phyloP scores from a whole-genome alignment of 1,140 invertebrate genomes.

The Caligus rogercresseyi region DNA sequence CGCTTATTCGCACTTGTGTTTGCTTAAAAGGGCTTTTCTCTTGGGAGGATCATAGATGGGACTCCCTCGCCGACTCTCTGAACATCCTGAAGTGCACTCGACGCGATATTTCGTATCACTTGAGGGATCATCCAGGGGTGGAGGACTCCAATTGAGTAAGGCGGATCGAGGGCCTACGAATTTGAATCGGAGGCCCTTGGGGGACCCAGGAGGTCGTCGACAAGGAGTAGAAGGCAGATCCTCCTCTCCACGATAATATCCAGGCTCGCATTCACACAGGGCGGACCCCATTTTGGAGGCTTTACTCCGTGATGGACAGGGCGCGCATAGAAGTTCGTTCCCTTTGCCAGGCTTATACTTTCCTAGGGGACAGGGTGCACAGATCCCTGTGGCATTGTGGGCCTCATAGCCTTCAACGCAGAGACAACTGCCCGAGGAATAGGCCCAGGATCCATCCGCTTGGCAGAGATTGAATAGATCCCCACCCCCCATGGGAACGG shows the following conservation, averaged over 20 bases:
- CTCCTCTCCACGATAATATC: slow-evolving; percentile 60
- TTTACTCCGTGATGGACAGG: slow-evolving; percentile 72
- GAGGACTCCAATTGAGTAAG: slow-evolving; percentile 61
- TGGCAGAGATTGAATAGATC: slow-evolving; percentile 75
- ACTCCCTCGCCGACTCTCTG: background rate
- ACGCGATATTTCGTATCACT: slow-evolving; percentile 66
- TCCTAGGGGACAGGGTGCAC: slow-evolving; percentile 47
- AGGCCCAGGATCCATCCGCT: slow-evolving; percentile 80
- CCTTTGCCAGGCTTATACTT: slow-evolving; percentile 43
- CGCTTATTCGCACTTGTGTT: background rate
- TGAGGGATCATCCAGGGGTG: slow-evolving; percentile 61
- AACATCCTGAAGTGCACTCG: slow-evolving; percentile 40
- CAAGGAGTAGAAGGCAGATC: slow-evolving; percentile 73
- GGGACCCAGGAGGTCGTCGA: slow-evolving; percentile 70
- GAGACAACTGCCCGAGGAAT: slow-evolving; percentile 70
- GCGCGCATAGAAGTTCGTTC: slow-evolving; percentile 45
- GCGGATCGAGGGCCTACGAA: slow-evolving; percentile 81
- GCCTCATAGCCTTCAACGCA: slow-evolving; percentile 82
- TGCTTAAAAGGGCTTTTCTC: background rate
- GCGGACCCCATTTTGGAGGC: slow-evolving; percentile 55
- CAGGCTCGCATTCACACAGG: slow-evolving; percentile 68
- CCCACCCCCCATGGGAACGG: slow-evolving; percentile 45
- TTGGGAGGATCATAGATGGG: background rate
- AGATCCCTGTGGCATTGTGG: slow-evolving; percentile 48
- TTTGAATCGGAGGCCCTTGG: slow-evolving; percentile 70